Percentiles rank a stretch among this genome's conserved stretches.
phyloP scores from a whole-genome alignment of 2,113 vertebrate species.

The Thymallus thymallus region DNA sequence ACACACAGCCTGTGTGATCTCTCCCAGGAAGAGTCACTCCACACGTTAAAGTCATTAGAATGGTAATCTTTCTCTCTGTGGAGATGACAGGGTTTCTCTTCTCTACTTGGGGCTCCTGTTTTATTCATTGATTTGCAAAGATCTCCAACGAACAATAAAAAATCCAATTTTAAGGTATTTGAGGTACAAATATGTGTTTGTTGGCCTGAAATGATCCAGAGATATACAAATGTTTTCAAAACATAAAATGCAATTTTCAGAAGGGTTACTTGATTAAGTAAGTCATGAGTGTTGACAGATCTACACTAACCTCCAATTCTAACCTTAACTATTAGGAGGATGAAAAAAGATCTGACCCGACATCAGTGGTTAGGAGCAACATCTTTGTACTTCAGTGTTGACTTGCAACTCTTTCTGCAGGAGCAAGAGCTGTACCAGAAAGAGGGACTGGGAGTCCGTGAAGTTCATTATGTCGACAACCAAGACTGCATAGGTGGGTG shows the following conservation, averaged over 20 bases:
- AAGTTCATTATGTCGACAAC: constrained; percentile 98
- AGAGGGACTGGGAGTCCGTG: constrained; percentile 94
- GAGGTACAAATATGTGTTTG: not conserved
- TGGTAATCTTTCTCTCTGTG: constrained; percentile 53
- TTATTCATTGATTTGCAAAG: constrained; percentile 48
- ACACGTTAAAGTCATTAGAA: constrained; percentile 36
- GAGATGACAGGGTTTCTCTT: constrained; percentile 40
- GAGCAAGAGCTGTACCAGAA: constrained; percentile 98
- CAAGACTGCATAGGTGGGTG: constrained; percentile 96
- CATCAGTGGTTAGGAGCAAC: not conserved
- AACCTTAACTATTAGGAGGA: no score
- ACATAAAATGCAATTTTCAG: not conserved
- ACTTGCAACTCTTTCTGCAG: constrained; percentile 65
- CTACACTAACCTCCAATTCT: no score
- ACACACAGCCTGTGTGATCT: not conserved
- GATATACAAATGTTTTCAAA: not conserved
- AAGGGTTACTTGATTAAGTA: not conserved
- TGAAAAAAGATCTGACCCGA: no score
- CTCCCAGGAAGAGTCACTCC: not conserved
- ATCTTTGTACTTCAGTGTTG: not conserved
- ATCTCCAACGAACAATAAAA: constrained; percentile 36
- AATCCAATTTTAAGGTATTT: not conserved
- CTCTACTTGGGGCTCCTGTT: constrained; percentile 53
- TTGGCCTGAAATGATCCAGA: not conserved
- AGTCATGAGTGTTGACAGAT: not conserved